These are phyloP conservation scores for Euwallacea similis DNA, from an alignment of 1,140 invertebrate species.

Conservation along the genomic window DNA sequence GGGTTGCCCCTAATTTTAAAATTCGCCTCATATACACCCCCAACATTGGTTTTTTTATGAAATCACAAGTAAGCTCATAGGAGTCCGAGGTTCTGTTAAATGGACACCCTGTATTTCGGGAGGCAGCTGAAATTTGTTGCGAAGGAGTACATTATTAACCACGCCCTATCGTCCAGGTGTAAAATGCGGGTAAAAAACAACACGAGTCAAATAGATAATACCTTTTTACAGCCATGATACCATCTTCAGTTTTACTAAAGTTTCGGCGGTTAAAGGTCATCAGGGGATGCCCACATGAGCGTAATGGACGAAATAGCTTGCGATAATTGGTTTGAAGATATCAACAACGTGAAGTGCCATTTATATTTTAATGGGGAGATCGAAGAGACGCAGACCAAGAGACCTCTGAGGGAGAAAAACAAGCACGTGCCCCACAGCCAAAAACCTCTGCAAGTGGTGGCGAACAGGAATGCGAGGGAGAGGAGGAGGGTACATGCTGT, in stretches of 20 bases:
- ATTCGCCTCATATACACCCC: too few relatives aligned
- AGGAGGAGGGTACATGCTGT: slow-evolving; percentile 61
- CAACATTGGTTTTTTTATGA: too few relatives aligned
- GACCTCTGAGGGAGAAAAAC: slow-evolving; percentile 37
- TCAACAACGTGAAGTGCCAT: too few relatives aligned
- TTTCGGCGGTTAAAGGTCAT: slow-evolving; percentile 11
- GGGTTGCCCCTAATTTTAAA: too few relatives aligned
- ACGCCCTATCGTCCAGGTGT: slow-evolving; percentile 34
- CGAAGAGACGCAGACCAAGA: slow-evolving; percentile 4
- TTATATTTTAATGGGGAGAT: too few relatives aligned
- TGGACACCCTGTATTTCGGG: too few relatives aligned
- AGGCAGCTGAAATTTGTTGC: slow-evolving; percentile 29
- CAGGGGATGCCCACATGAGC: not conserved
- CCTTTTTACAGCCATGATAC: slow-evolving; percentile 23
- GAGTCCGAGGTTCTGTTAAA: too few relatives aligned
- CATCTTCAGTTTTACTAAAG: slow-evolving; percentile 15
- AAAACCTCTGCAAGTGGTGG: slow-evolving; percentile 58
- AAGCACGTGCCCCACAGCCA: slow-evolving; percentile 48
- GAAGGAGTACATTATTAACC: slow-evolving; percentile 25
- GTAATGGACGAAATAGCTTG: not conserved
- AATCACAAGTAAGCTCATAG: too few relatives aligned
- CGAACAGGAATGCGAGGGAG: slow-evolving; percentile 61
- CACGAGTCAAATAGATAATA: slow-evolving; percentile 24
- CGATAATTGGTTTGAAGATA: not conserved
- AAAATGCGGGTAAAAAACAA: slow-evolving; percentile 33